A percentile compares a stretch with the other conserved stretches of the same genome.
phyloP scores from a whole-genome alignment of 1,140 invertebrate genomes.

The Hestina assimilis region DNA sequence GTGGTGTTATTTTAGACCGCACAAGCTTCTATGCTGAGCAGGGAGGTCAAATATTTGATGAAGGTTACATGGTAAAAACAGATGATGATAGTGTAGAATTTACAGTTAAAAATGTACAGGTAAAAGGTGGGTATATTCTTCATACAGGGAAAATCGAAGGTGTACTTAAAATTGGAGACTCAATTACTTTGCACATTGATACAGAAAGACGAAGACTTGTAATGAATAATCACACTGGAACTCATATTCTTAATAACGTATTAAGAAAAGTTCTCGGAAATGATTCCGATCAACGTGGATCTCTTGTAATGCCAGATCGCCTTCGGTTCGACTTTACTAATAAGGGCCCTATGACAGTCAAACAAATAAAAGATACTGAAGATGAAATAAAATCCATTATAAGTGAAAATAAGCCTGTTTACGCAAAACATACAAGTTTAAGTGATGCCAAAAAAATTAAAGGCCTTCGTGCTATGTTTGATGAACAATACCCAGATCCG shows the following conservation, averaged over 20 bases:
- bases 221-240: conserved; percentile 99
- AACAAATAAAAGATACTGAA: conserved; percentile 94
- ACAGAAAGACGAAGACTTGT: conserved; percentile 88
- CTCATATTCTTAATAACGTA: conserved; percentile 97
- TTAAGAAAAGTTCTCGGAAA: conserved; percentile 92
- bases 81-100: conserved; percentile 94
- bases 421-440: conserved; percentile 92
- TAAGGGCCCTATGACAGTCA: conserved; percentile 92
- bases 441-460: conserved; percentile 93
- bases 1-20: conserved; percentile 94
- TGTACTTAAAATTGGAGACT: conserved; percentile 91
- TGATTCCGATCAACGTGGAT: conserved; percentile 97
- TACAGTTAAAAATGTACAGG: conserved; percentile 96
- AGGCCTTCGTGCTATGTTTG: conserved; percentile 98
- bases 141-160: conserved; percentile 95
- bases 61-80: conserved; percentile 94
- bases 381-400: conserved; percentile 88
- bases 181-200: conserved; percentile 90
- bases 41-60: conserved; percentile 99
- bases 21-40: conserved; percentile 99
- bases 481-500: conserved; percentile 99
- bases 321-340: conserved; percentile 98
- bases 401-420: conserved; percentile 89
- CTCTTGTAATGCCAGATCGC: conserved; percentile 98
- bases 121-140: conserved; percentile 96